Conservation (phyloP, 2,797 vertebrate species). For the Natrix natrix region DNA sequence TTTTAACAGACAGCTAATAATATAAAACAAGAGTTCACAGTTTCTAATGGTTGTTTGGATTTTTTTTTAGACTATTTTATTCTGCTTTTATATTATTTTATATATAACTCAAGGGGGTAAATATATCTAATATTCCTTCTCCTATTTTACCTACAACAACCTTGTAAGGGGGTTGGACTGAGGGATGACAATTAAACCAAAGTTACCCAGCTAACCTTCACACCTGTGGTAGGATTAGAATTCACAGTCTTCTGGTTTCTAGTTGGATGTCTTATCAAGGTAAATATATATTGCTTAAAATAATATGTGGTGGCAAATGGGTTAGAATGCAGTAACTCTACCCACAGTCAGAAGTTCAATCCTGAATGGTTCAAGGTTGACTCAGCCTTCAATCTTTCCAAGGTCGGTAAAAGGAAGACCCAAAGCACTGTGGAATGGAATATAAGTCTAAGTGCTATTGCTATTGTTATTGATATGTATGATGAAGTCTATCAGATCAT, state of each 20-base stretch:
- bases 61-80: neutral
- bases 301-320: neutral
- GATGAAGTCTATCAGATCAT: neutral
- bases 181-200: neutral
- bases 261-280: neutral
- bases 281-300: neutral
- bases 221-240: neutral
- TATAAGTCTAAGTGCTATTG: neutral
- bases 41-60: neutral
- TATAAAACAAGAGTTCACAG: neutral
- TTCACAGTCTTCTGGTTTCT: neutral
- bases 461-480: neutral
- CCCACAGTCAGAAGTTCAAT: neutral
- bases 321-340: neutral
- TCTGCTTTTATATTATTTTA: neutral
- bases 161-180: neutral
- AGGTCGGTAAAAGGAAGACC: neutral
- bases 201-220: neutral
- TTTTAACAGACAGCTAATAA: neutral
- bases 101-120: neutral
- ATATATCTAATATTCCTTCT: neutral
- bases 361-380: neutral
- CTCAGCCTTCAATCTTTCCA: neutral
- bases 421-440: neutral
- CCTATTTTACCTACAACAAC: neutral